Evolutionary conservation across 1,140 invertebrate species (phyloP), one percentile per base, ranked within the genome.

Genomic region (Bombus cullumanus): DNA sequence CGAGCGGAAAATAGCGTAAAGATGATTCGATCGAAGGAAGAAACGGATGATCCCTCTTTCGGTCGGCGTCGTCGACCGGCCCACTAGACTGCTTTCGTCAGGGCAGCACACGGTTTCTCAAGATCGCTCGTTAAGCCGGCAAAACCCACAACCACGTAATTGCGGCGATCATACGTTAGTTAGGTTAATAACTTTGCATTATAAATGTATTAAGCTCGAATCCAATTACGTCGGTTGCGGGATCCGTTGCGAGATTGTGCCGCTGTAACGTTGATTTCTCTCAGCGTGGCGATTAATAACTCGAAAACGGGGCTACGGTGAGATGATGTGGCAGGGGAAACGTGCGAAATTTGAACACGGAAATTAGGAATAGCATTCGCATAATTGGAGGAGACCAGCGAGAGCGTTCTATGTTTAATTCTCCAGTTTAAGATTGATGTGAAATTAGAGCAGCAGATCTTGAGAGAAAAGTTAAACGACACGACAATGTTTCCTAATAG

Each of bases 151-250:
- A 75, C 74, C 85, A 66, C 73, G 74, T 92, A 92, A 92, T 92
- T 86, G 85, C 90, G 28, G 74, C 83, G 89, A 92, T 92, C 91
- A 84, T 86, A 90, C 86, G 83, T 91, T 86, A 89, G 89, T 89
- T 86, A 77, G 83, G 85, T 87, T 92, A 91, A 92, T 92, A 92
- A 91, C 88, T 91, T 91, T 89, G 79, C 89, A 90, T 92, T 92
- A 91, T 87, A 92, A 92, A 92, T 92, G 91, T 92, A 92, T 92
- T 92, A 92, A 92, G 88, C 85, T 79, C 83, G 86, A 81, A 88
- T 88, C 88, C 85, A 92, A 91, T 92, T 90, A 91, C 90, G 81
- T 85, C 77, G 59, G 74, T 53, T 47, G 68, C 81, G 66, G 62
- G 82, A 72, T 80, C 64, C 73, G 73, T 85, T 87, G 88, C 88